Conservation (phyloP, 2,888 invertebrate genomes). For the Sphecodes monilicornis region DNA sequence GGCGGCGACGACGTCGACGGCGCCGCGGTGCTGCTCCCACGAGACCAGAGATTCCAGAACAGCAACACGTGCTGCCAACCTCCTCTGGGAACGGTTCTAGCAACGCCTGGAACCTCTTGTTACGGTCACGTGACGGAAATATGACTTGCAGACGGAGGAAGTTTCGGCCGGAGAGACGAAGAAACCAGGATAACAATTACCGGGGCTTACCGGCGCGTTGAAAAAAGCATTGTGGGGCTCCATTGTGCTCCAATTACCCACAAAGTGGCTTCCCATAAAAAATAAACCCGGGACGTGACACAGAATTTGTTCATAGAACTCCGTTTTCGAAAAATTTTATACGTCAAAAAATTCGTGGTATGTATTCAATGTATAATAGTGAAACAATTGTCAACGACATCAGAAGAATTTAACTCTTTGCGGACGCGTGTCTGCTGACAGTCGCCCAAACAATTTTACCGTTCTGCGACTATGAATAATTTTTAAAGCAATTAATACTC, state of each 20-base stretch:
- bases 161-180: neutral
- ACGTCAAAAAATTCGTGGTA: too few species aligned
- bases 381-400: too few species aligned
- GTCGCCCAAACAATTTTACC: too few species aligned
- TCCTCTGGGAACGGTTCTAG: constrained; percentile 12
- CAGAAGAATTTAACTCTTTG: too few species aligned
- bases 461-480: too few species aligned
- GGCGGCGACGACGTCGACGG: neutral
- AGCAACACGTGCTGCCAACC: constrained; percentile 46
- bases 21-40: constrained; percentile 24
- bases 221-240: neutral
- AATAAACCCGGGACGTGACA: neutral
- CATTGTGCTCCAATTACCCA: neutral
- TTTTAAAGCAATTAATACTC: too few species aligned
- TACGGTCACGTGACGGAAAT: constrained; percentile 31
- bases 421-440: too few species aligned
- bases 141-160: constrained; percentile 15
- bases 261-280: neutral
- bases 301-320: neutral
- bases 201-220: neutral
- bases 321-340: too few species aligned
- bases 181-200: neutral
- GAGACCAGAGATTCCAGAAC: constrained; percentile 25
- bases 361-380: too few species aligned
- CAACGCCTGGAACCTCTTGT: constrained; percentile 7